Evolutionary conservation across 2,113 vertebrate genomes (phyloP).

Genomic region (Daphoenositta chrysoptera): DNA sequence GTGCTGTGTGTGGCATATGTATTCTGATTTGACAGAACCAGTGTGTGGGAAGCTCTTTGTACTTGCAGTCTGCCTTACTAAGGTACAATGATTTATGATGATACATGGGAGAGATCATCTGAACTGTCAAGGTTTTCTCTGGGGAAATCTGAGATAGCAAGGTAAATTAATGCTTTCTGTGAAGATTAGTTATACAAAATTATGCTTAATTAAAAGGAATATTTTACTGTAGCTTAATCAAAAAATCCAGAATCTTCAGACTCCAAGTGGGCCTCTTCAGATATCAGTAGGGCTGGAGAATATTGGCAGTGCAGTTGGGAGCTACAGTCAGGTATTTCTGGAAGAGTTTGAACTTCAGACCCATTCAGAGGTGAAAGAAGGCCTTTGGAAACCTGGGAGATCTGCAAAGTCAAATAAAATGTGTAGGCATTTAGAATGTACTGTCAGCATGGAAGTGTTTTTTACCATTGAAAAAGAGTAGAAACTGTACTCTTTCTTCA

Average conservation of each 20-base stretch:
- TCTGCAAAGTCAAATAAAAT: neutral
- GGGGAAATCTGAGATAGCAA: neutral
- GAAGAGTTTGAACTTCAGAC: neutral
- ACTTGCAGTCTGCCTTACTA: neutral
- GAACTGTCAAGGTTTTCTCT: neutral
- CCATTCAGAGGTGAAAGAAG: neutral
- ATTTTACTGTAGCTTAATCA: neutral
- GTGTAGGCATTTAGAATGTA: neutral
- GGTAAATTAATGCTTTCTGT: neutral
- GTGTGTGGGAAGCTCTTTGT: neutral
- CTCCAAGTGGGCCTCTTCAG: neutral
- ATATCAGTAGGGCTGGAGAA: neutral
- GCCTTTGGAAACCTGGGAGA: neutral
- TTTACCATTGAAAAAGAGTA: neutral
- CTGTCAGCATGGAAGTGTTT: neutral
- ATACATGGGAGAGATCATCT: neutral
- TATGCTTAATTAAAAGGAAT: slow-evolving; percentile 23
- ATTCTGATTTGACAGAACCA: neutral
- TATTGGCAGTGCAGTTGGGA: neutral
- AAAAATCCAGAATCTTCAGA: neutral
- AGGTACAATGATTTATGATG: neutral
- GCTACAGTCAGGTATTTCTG: neutral
- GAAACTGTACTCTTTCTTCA: neutral
- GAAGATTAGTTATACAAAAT: slow-evolving; percentile 19
- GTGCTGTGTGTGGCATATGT: neutral